phyloP scores from a whole-genome alignment of 64 coral and sea anemone species.

The Montipora capricornis region DNA sequence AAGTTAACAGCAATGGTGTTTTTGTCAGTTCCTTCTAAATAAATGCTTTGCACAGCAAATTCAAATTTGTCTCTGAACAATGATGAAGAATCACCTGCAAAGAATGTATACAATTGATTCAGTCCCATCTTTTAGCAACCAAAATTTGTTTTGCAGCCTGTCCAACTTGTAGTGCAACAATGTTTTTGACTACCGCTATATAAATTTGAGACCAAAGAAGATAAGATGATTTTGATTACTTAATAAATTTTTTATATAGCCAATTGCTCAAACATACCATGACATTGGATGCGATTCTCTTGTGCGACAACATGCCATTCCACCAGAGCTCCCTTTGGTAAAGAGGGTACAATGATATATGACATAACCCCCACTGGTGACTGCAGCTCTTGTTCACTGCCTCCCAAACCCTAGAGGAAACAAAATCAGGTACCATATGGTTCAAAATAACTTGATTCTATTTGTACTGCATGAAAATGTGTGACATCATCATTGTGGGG shows the following conservation, averaged over 20 bases:
- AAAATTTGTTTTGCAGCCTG: no score
- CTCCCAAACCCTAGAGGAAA: not conserved
- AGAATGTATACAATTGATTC: not conserved
- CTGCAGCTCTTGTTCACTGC: not conserved
- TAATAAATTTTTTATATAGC: not conserved
- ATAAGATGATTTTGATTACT: no score
- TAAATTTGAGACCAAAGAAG: no score
- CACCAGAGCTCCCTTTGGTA: conserved; percentile 76
- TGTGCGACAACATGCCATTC: conserved; percentile 84
- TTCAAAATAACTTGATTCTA: not conserved
- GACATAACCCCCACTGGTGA: conserved; percentile 55
- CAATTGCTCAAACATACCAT: conserved; percentile 52
- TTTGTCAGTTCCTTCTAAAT: not conserved
- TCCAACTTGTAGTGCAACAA: no score
- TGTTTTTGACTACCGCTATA: no score
- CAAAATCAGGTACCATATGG: not conserved
- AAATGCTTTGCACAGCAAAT: conserved; percentile 8
- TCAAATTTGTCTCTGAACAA: not conserved
- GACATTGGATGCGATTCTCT: conserved; percentile 5
- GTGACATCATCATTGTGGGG: no score
- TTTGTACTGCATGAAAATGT: no score
- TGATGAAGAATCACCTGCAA: not conserved
- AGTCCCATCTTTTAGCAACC: not conserved
- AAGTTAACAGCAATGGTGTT: conserved; percentile 32
- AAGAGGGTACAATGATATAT: conserved; percentile 76